Evolutionary conservation across 2,888 invertebrate genomes (phyloP).

Genomic region (Sinotaia quadrata): DNA sequence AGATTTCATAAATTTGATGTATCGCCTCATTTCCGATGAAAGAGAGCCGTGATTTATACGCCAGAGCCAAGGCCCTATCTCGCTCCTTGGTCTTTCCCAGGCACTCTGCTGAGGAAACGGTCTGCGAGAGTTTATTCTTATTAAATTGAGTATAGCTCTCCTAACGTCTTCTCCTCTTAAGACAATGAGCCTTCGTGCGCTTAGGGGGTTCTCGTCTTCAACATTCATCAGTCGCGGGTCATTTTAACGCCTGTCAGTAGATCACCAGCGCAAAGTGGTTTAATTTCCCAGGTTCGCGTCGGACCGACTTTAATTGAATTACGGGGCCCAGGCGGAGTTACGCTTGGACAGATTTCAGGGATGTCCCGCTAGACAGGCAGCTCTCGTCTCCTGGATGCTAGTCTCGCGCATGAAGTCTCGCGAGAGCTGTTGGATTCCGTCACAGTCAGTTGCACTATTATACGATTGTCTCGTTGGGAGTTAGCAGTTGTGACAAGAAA

Average conservation of each 20-base stretch:
- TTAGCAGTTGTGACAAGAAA: too few relatives aligned
- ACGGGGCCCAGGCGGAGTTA: constrained; percentile 17
- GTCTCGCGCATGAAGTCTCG: constrained; percentile 11
- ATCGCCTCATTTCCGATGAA: constrained; percentile 31
- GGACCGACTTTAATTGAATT: constrained; percentile 33
- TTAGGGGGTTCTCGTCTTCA: background rate
- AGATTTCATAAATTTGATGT: constrained; percentile 46
- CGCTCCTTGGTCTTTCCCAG: background rate
- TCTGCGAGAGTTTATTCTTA: constrained; percentile 18
- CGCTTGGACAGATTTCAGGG: constrained; percentile 25
- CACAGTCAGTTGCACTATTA: constrained; percentile 17
- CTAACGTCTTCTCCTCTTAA: constrained; percentile 7
- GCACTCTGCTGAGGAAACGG: background rate
- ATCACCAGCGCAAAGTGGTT: constrained; percentile 24
- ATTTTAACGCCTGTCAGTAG: constrained; percentile 25
- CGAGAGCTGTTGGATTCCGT: constrained; percentile 30
- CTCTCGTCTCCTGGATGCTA: constrained; percentile 6
- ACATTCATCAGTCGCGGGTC: constrained; percentile 20
- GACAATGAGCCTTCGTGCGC: constrained; percentile 13
- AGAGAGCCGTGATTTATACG: constrained; percentile 25
- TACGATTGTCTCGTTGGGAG: background rate
- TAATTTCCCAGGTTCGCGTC: constrained; percentile 31
- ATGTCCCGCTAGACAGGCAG: constrained; percentile 12
- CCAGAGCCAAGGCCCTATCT: constrained; percentile 20
- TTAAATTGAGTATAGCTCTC: constrained; percentile 23